Evolutionary conservation across 2,888 invertebrate genomes (phyloP).

Genomic region (Eupithecia centaureata): DNA sequence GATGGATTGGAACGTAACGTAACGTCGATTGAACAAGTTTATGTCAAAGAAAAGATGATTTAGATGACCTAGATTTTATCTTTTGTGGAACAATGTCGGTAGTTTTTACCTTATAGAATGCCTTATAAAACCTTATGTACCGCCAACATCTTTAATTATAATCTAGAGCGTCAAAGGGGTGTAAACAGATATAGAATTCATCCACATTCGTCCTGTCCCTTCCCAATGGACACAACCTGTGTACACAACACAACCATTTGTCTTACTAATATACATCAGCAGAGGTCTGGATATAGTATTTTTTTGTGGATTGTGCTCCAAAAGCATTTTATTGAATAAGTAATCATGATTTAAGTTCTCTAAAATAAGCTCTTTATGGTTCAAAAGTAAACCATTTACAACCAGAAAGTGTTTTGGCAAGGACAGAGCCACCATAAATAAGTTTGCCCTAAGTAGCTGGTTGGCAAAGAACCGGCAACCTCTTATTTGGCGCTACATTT

Average conservation of each 20-base stretch:
- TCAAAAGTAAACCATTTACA: neutral
- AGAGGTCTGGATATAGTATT: no score
- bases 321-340: neutral
- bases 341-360: no score
- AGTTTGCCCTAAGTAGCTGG: slow-evolving; percentile 19
- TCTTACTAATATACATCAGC: no score
- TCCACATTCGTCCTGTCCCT: no score
- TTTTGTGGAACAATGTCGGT: neutral
- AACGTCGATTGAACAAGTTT: slow-evolving; percentile 25
- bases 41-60: slow-evolving; percentile 6
- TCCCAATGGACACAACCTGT: no score
- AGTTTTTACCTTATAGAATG: neutral
- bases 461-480: slow-evolving; percentile 37
- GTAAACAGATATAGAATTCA: no score
- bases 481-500: slow-evolving; percentile 45
- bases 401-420: slow-evolving; percentile 15
- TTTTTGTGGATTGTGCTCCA: neutral
- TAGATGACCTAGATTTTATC: slow-evolving; percentile 11
- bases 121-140: no score
- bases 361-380: neutral
- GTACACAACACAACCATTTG: no score
- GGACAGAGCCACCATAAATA: slow-evolving; percentile 19
- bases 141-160: neutral
- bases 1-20: slow-evolving; percentile 42
- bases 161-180: neutral